Percentiles rank a stretch among this genome's conserved stretches.
Conservation (phyloP, 2,888 invertebrate genomes). For the Clivina fossor region DNA sequence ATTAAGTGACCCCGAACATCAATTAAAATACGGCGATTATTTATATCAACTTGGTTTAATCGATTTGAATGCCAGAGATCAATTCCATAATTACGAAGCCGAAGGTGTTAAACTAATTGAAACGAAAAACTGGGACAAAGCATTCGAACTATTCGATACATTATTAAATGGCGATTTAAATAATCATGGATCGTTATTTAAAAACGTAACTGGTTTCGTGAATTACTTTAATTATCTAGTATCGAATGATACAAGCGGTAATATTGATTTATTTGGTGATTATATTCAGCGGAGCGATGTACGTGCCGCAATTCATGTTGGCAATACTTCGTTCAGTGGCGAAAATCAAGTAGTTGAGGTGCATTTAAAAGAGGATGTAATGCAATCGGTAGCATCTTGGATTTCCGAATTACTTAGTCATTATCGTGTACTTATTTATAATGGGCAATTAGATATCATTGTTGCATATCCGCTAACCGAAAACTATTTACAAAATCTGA, state of each 20-base stretch:
- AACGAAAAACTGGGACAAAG: constrained; percentile 64
- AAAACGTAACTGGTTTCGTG: constrained; percentile 73
- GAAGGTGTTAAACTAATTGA: constrained; percentile 63
- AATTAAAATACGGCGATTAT: constrained; percentile 76
- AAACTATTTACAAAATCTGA: constrained; percentile 71
- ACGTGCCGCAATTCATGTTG: constrained; percentile 81
- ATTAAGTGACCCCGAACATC: constrained; percentile 75
- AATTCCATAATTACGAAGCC: constrained; percentile 64
- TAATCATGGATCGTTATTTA: constrained; percentile 64
- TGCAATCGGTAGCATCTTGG: constrained; percentile 78
- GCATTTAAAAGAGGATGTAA: constrained; percentile 73
- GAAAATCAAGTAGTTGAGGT: constrained; percentile 66
- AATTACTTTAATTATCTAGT: constrained; percentile 76
- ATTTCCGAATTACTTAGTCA: constrained; percentile 67
- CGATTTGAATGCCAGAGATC: constrained; percentile 62
- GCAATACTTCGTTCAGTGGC: constrained; percentile 70
- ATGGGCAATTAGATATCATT: constrained; percentile 89
- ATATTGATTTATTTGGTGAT: constrained; percentile 58
- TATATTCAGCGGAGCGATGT: constrained; percentile 66
- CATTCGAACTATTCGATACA: constrained; percentile 71
- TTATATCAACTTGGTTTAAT: constrained; percentile 76
- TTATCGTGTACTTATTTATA: constrained; percentile 79
- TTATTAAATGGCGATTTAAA: constrained; percentile 71
- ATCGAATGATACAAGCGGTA: constrained; percentile 58
- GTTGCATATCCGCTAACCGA: constrained; percentile 85